Evolutionary conservation across 2,797 vertebrate species (phyloP), one percentile per base, ranked within the genome.

Genomic region (Myiotriccus ornatus): DNA sequence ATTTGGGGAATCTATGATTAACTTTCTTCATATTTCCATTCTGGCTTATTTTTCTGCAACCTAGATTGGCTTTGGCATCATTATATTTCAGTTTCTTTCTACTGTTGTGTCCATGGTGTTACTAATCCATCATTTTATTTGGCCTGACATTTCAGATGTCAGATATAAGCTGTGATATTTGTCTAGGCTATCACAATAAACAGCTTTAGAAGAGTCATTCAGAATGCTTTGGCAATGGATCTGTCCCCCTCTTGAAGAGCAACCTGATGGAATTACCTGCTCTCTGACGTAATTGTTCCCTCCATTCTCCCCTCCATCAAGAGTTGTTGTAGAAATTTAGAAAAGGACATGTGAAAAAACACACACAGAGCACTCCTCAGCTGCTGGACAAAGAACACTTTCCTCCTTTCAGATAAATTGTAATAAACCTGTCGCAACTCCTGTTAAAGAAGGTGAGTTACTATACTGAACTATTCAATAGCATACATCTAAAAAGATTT

Each of bases 81-180:
- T 93, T 84, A 35, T 83, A 84, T 95, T 87, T 86, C 43, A 75
- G 62, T 91, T 96, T 87, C 57, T 92, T 49, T 94, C 87, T 93
- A 77, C 78, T 96, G 11, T 90, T 95, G 43, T 91, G 77, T 94
- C 90, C 70, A 68, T 93, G 90, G 76, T 35, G 34, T 95, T 97
- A 94, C 76, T 95, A 95, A 95, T 91, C 70, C 41, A 81, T 97
- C 70, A 68, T 95, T 97, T 96, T 92, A 74, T 96, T 89, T 96
- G 79, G 44, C 19, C 37, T 87, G 50, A 70, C 34, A 84, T 97
- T 96, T 97, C 90, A 96, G 88, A 95, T 89, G 67, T 93, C 94
- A 93, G 88, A 76, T 95, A 47, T 19, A 78, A 95, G 50, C 69
- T 79, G 68, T 94, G 93, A 80, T 97, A 90, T 96, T 97, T 97